Conservation (phyloP, 2,113 vertebrate species). For the Phrynocephalus versicolor region DNA sequence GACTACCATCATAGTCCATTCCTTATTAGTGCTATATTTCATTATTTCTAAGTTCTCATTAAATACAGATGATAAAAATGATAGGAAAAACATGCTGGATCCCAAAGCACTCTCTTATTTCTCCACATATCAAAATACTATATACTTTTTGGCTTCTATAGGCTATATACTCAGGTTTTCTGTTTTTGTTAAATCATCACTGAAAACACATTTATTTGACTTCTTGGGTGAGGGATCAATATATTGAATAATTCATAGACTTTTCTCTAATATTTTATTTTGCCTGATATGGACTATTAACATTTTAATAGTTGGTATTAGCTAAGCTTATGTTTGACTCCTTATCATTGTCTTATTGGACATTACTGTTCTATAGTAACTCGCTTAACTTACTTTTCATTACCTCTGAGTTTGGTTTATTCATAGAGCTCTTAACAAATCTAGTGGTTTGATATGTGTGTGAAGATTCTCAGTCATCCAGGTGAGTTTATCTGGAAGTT, state of each 20-base stretch:
- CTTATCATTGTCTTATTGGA: constrained; percentile 30
- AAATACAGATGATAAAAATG: not conserved
- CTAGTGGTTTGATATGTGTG: not conserved
- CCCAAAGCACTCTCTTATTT: not conserved
- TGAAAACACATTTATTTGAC: constrained; percentile 49
- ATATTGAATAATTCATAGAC: constrained; percentile 50
- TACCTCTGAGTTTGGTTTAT: constrained; percentile 6
- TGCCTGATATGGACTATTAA: constrained; percentile 33
- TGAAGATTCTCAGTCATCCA: too few species aligned
- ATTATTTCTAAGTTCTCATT: not conserved
- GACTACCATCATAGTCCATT: not conserved
- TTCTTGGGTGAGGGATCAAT: constrained; percentile 52
- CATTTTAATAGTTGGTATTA: constrained; percentile 38
- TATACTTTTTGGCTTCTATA: not conserved
- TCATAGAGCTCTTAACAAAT: not conserved
- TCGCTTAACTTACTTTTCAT: constrained; percentile 7
- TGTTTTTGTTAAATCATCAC: not conserved
- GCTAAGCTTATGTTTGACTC: constrained; percentile 7
- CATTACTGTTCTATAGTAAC: constrained; percentile 2
- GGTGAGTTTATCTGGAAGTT: too few species aligned
- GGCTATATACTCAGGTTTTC: constrained; percentile 15
- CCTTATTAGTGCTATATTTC: not conserved
- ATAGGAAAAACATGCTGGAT: not conserved
- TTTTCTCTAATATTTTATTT: constrained; percentile 28
- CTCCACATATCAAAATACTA: not conserved